Evolutionary conservation across 2,888 invertebrate species (phyloP), one percentile per base, ranked within the genome.

Genomic region (Cantharis rustica): DNA sequence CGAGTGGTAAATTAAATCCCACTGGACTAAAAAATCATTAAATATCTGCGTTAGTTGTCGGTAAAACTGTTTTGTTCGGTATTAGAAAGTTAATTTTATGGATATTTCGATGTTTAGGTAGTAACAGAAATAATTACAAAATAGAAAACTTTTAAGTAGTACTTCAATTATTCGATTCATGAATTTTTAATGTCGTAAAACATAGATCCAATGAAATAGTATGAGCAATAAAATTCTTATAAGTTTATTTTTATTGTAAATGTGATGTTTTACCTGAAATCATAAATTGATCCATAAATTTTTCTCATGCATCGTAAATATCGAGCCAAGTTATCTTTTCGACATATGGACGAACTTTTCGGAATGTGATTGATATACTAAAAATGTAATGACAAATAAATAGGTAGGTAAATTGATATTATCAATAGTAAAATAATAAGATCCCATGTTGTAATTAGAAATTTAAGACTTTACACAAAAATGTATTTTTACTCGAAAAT

Each of bases 311-410:
- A 94, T 77, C 94, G 91, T 71, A 96, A 88, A 81, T 94, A 93
- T 77, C 96, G 89, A 0, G 95, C 94, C 70, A 96, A 89, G 84
- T 93, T 93, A 86, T 96, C 96, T 86, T 96, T 96, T 69, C 94
- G 90, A 84, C 95, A 96, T 84, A 96, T 95, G n/a, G 94, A 92
- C 27, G 94, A 93, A 2, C 94, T 94, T 87, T 95, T 95, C 10
- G 95, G 95, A 84, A 95, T 95, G 86, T 95, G 95, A 86, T 96
- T 96, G 85, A 95, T 92, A 82, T 93, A 95, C 93, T 94, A 88
- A 75, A 91, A 80, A 16, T 26, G 5, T 16, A 68, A 10, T 27
- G 1, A 69, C 5, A 13, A 16, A 10, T 10, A 16, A 69, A 68
- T 15, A 13, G 13, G 31, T 26, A 64, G 13, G 31, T 26, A 64